Evolutionary conservation across 2,797 vertebrate genomes (phyloP).

Genomic region (Microcaecilia unicolor): DNA sequence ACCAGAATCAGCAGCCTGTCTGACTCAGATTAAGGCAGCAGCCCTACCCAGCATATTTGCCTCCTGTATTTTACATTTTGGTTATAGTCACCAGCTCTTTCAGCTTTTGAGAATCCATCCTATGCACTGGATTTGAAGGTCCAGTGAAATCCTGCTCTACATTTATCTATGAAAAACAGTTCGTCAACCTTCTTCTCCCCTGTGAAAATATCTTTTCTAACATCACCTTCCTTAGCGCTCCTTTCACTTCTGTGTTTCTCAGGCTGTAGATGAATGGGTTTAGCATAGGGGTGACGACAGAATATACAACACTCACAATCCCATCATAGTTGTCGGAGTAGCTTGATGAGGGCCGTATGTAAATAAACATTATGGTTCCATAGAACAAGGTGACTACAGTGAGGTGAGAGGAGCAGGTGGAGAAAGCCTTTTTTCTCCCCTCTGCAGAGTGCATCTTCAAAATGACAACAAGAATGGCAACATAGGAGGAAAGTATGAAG

Average conservation of each 20-base stretch:
- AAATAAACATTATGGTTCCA: conserved; percentile 1
- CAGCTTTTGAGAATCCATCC: too few relatives aligned
- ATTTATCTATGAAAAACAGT: too few relatives aligned
- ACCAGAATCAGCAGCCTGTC: too few relatives aligned
- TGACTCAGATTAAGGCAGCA: too few relatives aligned
- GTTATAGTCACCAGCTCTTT: too few relatives aligned
- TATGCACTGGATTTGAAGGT: too few relatives aligned
- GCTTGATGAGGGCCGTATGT: neutral
- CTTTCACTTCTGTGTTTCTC: conserved; percentile 6
- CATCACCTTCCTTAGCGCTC: too few relatives aligned
- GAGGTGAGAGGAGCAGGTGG: conserved; percentile 7
- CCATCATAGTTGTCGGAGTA: neutral
- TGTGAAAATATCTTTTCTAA: too few relatives aligned
- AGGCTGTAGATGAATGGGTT: conserved; percentile 8
- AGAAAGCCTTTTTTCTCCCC: neutral
- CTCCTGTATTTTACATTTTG: too few relatives aligned
- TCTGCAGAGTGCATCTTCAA: neutral
- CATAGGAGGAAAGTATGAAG: neutral
- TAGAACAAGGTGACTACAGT: conserved; percentile 8
- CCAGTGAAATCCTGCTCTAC: too few relatives aligned
- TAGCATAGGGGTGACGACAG: conserved; percentile 2
- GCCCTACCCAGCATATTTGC: too few relatives aligned
- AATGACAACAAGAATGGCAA: neutral
- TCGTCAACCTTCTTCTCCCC: too few relatives aligned
- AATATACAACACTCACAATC: conserved; percentile 1